These are phyloP conservation scores for Sphinx pinastri DNA, from an alignment of 2,888 invertebrate genomes.

Conservation along the genomic window DNA sequence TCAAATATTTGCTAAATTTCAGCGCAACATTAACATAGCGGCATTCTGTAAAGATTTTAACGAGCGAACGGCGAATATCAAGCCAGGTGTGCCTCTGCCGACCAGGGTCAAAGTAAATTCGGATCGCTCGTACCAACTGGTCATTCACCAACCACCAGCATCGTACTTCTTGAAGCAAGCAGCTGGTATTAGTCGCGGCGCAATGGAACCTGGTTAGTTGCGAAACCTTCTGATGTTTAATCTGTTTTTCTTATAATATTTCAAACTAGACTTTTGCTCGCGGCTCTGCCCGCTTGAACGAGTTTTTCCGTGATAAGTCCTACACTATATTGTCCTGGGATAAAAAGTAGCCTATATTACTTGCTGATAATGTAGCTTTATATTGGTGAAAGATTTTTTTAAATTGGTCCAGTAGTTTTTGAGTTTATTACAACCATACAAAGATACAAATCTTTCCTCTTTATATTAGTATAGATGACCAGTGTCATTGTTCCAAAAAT, in stretches of 20 bases:
- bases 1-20: conserved; percentile 53
- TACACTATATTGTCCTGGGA: too few relatives aligned
- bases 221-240: not conserved
- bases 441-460: too few relatives aligned
- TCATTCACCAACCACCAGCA: conserved; percentile 94
- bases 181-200: conserved; percentile 94
- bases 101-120: conserved; percentile 91
- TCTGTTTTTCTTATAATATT: not conserved
- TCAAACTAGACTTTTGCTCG: too few relatives aligned
- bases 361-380: too few relatives aligned
- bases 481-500: not conserved
- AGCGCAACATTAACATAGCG: conserved; percentile 98
- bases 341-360: too few relatives aligned
- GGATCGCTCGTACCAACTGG: conserved; percentile 92
- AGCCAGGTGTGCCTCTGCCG: conserved; percentile 95
- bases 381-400: too few relatives aligned
- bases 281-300: too few relatives aligned
- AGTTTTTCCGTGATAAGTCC: too few relatives aligned
- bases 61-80: conserved; percentile 93
- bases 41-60: conserved; percentile 99
- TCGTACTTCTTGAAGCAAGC: conserved; percentile 96
- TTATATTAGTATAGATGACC: not conserved
- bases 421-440: too few relatives aligned
- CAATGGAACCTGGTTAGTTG: conserved; percentile 84
- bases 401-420: too few relatives aligned